Evolutionary conservation across 1,140 invertebrate species (phyloP), one percentile per base, ranked within the genome.

Genomic region (Sycophila sp.): DNA sequence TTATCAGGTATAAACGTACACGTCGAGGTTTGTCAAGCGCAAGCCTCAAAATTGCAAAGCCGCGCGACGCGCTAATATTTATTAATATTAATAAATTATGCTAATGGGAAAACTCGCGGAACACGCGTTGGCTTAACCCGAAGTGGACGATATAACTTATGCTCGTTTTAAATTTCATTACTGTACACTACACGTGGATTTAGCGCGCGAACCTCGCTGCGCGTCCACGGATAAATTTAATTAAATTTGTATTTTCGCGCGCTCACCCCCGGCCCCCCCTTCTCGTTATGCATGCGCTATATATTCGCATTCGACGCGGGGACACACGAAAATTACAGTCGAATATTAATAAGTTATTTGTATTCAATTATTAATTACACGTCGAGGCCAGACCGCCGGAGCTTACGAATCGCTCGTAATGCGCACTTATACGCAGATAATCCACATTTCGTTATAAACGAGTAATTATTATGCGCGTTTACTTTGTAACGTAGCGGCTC

Each of bases 321-420:
- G n/a, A n/a, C n/a, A n/a, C n/a, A 24, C 19, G 55, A 58, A 58
- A 40, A 28, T 40, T 40, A 59, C 13, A 40, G 34, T 4, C 1
- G n/a, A 58, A 58, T 58, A 38, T 19, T 38, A 58, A 58, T 58
- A 58, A 55, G 4, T 56, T 56, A 56, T 56, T 34, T 22, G 19
- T 59, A 59, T 59, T 40, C 42, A 42, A 24, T 58, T 7, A 24
- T 36, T 38, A 58, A 38, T 58, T 56, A 56, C n/a, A 36, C 38
- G 19, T 24, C 32, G n/a, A 17, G 17, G 30, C 15, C 13, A 32
- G 30, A 3, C 17, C 7, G 2, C 2, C 8, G 1, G 53, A 22
- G 11, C 30, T 58, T 22, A 36, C 32, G 32, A 13, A 22, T 58
- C n/a, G 30, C n/a, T 4, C 6, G 30, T 55, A 32, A 34, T 34